Conservation (phyloP, 1,140 invertebrate genomes). For the Drosophila fuyamai region DNA sequence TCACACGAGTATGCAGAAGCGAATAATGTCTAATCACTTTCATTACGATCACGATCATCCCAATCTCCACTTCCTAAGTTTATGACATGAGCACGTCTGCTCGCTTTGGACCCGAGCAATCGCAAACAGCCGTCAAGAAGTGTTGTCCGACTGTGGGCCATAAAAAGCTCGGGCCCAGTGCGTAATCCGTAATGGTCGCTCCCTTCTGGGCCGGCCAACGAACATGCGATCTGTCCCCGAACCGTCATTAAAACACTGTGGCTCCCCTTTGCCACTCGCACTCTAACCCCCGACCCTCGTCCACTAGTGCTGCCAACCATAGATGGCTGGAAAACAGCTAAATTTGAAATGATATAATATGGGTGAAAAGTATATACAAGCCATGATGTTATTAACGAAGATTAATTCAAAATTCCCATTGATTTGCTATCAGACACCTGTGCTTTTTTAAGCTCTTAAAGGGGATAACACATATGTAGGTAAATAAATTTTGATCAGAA, state of each 20-base stretch:
- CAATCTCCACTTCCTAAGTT: slow-evolving; percentile 7
- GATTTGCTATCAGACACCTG: too few relatives aligned
- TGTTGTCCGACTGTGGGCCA: slow-evolving; percentile 13
- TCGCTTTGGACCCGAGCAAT: slow-evolving; percentile 2
- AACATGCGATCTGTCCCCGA: slow-evolving; percentile 20
- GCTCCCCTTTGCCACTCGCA: slow-evolving; percentile 6
- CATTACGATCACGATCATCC: slow-evolving; percentile 38
- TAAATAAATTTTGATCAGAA: too few relatives aligned
- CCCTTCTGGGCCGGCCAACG: not conserved
- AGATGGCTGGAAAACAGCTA: not conserved
- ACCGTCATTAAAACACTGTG: slow-evolving; percentile 14
- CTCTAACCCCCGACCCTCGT: slow-evolving; percentile 7
- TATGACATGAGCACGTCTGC: slow-evolving; percentile 25
- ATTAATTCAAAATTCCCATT: too few relatives aligned
- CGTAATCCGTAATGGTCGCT: slow-evolving; percentile 17
- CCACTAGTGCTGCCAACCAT: not conserved
- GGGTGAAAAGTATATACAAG: too few relatives aligned
- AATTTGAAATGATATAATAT: not conserved
- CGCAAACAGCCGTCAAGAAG: not conserved
- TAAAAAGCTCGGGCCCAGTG: slow-evolving; percentile 5
- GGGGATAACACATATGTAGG: too few relatives aligned
- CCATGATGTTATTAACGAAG: too few relatives aligned
- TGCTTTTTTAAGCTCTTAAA: too few relatives aligned
- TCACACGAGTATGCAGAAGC: slow-evolving; percentile 4
- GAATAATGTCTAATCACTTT: slow-evolving; percentile 39